Percentiles rank a stretch among this genome's conserved stretches.
Evolutionary conservation across 2,888 invertebrate genomes (phyloP).

Genomic region (Parasteatoda lunata): DNA sequence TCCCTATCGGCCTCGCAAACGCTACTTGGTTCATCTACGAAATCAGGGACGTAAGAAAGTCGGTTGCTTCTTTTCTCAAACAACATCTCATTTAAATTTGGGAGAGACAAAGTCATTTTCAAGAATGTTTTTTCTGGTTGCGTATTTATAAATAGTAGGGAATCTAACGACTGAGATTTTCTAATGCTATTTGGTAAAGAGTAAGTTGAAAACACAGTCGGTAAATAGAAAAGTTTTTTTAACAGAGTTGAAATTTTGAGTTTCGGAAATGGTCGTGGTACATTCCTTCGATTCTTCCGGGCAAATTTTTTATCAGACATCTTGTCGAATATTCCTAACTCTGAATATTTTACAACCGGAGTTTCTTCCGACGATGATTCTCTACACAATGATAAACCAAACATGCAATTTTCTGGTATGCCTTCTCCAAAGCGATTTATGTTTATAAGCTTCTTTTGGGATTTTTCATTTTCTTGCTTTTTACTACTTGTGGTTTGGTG

Average conservation of each 20-base stretch:
- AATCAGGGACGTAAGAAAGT: constrained; percentile 7
- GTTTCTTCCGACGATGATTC: neutral
- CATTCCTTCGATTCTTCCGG: neutral
- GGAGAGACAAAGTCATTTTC: constrained; percentile 3
- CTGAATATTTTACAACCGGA: neutral
- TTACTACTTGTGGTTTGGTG: neutral
- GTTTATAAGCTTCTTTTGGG: constrained; percentile 5
- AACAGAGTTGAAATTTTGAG: no score
- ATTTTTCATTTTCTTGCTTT: neutral
- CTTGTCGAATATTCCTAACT: neutral
- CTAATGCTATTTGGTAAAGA: neutral
- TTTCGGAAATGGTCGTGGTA: no score
- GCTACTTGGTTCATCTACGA: neutral
- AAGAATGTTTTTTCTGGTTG: neutral
- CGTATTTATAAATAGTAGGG: neutral
- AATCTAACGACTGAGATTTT: constrained; percentile 1
- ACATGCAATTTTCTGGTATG: constrained; percentile 37
- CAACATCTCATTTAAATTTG: constrained; percentile 7
- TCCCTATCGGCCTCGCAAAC: no score
- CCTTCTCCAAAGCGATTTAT: constrained; percentile 52
- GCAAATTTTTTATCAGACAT: neutral
- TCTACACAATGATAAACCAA: constrained; percentile 20
- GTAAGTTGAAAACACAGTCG: neutral
- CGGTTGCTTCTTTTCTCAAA: constrained; percentile 6
- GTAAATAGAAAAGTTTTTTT: no score